Evolutionary conservation across 2,888 invertebrate genomes (phyloP).

Genomic region (Leistus spinibarbis): DNA sequence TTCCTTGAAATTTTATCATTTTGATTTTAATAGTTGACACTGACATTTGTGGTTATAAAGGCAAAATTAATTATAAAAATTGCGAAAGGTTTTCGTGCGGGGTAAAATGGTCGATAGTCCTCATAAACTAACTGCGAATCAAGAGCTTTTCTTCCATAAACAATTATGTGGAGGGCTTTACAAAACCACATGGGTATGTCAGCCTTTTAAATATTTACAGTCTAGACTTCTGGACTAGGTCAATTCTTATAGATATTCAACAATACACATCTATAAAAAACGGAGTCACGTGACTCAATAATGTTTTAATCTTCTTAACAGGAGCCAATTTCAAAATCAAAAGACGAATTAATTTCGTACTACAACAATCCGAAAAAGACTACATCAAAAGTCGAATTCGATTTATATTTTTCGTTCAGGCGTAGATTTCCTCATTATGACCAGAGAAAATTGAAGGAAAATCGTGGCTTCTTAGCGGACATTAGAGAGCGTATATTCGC

Average conservation of each 20-base stretch:
- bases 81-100: neutral
- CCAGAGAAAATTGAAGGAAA: slow-evolving; percentile 51
- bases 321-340: slow-evolving; percentile 47
- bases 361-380: slow-evolving; percentile 51
- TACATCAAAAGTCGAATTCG: slow-evolving; percentile 49
- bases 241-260: no score
- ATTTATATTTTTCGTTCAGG: slow-evolving; percentile 54
- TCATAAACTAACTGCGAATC: neutral
- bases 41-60: neutral
- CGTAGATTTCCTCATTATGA: slow-evolving; percentile 53
- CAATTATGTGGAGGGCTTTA: neutral
- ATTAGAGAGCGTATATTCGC: slow-evolving; percentile 53
- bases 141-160: neutral
- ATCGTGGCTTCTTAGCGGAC: slow-evolving; percentile 50
- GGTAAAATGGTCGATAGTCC: neutral
- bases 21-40: neutral
- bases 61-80: neutral
- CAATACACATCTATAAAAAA: no score
- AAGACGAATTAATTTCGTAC: slow-evolving; percentile 50
- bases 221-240: neutral
- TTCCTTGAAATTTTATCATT: no score
- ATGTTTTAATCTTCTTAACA: slow-evolving; percentile 41
- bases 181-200: neutral
- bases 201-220: neutral
- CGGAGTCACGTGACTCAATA: no score